Percentiles rank a stretch among this genome's conserved stretches.
Evolutionary conservation across 2,797 vertebrate genomes (phyloP).

Genomic region (Rachycentron canadum): DNA sequence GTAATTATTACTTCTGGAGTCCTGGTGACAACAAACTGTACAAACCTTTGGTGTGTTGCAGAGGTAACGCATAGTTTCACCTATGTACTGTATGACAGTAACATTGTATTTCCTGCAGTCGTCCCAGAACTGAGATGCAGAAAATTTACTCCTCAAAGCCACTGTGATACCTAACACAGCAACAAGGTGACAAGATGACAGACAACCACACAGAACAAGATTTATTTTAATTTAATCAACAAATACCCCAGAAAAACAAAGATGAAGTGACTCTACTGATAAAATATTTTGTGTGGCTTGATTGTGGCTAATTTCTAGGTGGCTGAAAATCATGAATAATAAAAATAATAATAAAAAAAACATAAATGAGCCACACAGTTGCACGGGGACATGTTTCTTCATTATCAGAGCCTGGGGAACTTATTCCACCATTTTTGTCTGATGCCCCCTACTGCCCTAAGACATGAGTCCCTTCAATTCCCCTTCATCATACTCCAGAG

Average conservation of each 20-base stretch:
- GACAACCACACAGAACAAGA: neutral
- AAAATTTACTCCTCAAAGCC: conserved; percentile 90
- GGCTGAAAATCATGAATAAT: too few relatives aligned
- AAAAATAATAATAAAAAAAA: too few relatives aligned
- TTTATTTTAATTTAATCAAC: neutral
- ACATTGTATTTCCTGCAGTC: conserved; percentile 92
- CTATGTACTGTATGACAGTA: conserved; percentile 94
- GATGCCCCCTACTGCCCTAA: too few relatives aligned
- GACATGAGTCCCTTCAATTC: too few relatives aligned
- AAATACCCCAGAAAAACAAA: neutral
- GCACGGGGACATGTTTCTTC: too few relatives aligned
- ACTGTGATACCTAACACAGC: conserved; percentile 71
- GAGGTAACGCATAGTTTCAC: conserved; percentile 92
- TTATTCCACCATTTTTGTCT: too few relatives aligned
- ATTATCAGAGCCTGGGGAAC: too few relatives aligned
- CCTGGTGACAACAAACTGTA: too few relatives aligned
- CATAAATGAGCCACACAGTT: too few relatives aligned
- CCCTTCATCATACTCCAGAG: too few relatives aligned
- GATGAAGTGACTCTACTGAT: neutral
- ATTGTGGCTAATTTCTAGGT: neutral
- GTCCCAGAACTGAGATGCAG: conserved; percentile 94
- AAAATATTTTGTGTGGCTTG: neutral
- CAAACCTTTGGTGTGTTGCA: conserved; percentile 89
- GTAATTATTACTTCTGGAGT: neutral
- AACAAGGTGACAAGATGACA: neutral